Evolutionary conservation across 1,140 invertebrate genomes (phyloP).

Genomic region (Cephus cinctus): DNA sequence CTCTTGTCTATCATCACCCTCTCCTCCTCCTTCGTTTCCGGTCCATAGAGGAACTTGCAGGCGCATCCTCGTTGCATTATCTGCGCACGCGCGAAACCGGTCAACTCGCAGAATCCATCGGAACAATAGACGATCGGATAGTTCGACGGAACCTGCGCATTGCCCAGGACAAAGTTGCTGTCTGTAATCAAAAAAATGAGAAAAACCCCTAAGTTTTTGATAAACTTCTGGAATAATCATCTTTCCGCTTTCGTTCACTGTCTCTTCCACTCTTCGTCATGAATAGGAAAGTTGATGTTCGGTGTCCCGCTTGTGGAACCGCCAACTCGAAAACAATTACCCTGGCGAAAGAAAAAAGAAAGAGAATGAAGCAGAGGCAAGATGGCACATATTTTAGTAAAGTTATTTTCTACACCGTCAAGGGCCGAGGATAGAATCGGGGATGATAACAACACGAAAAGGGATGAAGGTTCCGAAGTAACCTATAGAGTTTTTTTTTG

Average conservation of each 20-base stretch:
- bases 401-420: too few relatives aligned
- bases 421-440: too few relatives aligned
- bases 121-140: conserved; percentile 98
- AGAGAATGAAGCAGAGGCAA: neutral
- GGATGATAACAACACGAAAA: too few relatives aligned
- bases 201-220: neutral
- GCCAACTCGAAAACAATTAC: neutral
- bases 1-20: conserved; percentile 86
- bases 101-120: conserved; percentile 96
- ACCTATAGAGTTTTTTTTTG: too few relatives aligned
- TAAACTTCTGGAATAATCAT: neutral
- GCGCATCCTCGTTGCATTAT: conserved; percentile 97
- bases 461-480: too few relatives aligned
- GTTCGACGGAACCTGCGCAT: conserved; percentile 84
- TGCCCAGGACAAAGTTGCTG: conserved; percentile 96
- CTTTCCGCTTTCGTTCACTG: neutral
- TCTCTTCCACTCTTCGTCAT: neutral
- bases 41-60: conserved; percentile 93
- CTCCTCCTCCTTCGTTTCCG: conserved; percentile 86
- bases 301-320: neutral
- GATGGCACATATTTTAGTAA: too few relatives aligned
- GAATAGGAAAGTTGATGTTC: neutral
- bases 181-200: conserved; percentile 68
- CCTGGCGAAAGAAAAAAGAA: neutral
- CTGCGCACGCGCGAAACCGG: conserved; percentile 88